Percentiles rank a stretch among this genome's conserved stretches.
These are phyloP conservation scores for Hoplias malabaricus DNA, from an alignment of 2,113 vertebrate species.

Conservation along the genomic window DNA sequence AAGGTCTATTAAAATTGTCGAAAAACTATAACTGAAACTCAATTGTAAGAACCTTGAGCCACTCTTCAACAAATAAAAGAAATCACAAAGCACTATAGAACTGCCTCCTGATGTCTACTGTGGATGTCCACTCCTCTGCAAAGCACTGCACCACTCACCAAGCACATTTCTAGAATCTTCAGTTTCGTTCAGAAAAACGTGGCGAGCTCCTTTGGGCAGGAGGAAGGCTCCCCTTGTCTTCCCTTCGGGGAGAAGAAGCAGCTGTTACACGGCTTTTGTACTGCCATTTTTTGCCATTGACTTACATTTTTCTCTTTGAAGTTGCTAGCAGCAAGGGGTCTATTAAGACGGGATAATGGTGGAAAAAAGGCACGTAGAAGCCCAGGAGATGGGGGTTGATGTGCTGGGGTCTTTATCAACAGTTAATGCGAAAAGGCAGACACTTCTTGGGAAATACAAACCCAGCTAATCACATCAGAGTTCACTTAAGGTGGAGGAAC, in stretches of 20 bases:
- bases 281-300: conserved; percentile 67
- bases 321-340: not conserved
- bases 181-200: conserved; percentile 85
- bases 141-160: conserved; percentile 79
- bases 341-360: not conserved
- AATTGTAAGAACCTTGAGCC: conserved; percentile 48
- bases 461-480: not conserved
- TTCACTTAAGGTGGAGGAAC: not conserved
- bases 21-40: no score
- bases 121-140: conserved; percentile 76
- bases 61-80: conserved; percentile 14
- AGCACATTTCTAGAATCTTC: conserved; percentile 83
- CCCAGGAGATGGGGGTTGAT: not conserved
- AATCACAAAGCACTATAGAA: conserved; percentile 49
- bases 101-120: conserved; percentile 30
- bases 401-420: not conserved
- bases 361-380: not conserved
- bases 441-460: not conserved
- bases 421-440: conserved; percentile 11
- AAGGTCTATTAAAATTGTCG: no score
- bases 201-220: conserved; percentile 87
- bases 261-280: conserved; percentile 66
- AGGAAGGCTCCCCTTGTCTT: conserved; percentile 85
- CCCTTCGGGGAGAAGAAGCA: conserved; percentile 82
- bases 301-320: conserved; percentile 27